Conservation (phyloP, 2,888 invertebrate species). For the Drosophila emarginata region DNA sequence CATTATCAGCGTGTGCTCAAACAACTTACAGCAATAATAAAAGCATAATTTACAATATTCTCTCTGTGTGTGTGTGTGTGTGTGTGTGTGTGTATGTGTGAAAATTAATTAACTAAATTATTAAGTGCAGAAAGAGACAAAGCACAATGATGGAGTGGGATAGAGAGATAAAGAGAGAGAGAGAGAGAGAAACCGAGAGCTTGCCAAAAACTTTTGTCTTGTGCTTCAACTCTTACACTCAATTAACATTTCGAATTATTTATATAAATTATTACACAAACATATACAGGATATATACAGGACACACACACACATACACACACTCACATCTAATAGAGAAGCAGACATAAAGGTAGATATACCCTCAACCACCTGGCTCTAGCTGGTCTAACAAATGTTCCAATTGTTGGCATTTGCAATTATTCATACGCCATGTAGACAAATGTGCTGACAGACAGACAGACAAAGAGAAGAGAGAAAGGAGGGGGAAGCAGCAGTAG, state of each 20-base stretch:
- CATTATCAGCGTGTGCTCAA: slow-evolving; percentile 56
- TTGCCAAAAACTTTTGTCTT: slow-evolving; percentile 4
- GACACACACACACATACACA: slow-evolving; percentile 14
- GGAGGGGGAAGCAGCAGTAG: too few species aligned
- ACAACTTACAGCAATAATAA: slow-evolving; percentile 71
- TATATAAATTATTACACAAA: slow-evolving; percentile 64
- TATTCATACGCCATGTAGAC: slow-evolving; percentile 78
- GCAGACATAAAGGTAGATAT: neutral
- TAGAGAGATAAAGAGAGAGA: neutral
- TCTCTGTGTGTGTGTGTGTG: slow-evolving; percentile 8
- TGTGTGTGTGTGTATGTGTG: slow-evolving; percentile 48
- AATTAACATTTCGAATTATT: slow-evolving; percentile 76
- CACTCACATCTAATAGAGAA: neutral
- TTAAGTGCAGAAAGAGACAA: slow-evolving; percentile 44
- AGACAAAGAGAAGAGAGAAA: slow-evolving; percentile 8
- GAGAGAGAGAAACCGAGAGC: neutral
- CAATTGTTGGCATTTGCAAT: slow-evolving; percentile 76
- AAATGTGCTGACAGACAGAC: slow-evolving; percentile 70
- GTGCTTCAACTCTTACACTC: slow-evolving; percentile 69
- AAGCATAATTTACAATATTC: slow-evolving; percentile 66
- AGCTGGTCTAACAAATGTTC: slow-evolving; percentile 55
- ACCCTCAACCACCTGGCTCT: slow-evolving; percentile 4
- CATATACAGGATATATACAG: slow-evolving; percentile 12
- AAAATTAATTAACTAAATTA: slow-evolving; percentile 76
- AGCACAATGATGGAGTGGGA: too few species aligned